phyloP scores from a whole-genome alignment of 2,797 vertebrate genomes.

The Neostethus bicornis region DNA sequence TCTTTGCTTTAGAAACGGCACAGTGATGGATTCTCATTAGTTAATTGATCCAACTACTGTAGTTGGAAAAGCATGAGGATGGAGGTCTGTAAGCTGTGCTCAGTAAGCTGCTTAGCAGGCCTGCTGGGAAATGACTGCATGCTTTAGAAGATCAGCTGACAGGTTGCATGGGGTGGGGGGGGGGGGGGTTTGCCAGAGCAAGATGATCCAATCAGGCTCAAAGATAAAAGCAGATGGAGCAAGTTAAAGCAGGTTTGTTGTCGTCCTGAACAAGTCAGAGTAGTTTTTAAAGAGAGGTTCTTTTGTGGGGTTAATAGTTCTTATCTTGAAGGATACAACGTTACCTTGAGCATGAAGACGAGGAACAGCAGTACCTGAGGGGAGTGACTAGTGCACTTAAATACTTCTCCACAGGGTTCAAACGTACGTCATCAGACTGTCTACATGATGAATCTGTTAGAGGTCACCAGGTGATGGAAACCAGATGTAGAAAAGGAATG shows the following conservation, averaged over 20 bases:
- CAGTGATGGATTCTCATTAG: conserved; percentile 62
- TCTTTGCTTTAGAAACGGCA: conserved; percentile 5
- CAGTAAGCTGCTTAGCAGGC: conserved; percentile 78
- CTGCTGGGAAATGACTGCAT: conserved; percentile 68
- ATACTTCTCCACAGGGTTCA: too few relatives aligned
- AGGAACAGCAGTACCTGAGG: too few relatives aligned
- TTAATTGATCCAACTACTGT: conserved; percentile 77
- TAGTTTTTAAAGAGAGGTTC: too few relatives aligned
- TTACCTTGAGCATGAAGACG: too few relatives aligned
- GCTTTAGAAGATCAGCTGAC: conserved; percentile 52
- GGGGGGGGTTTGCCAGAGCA: conserved; percentile 1
- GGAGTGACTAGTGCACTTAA: too few relatives aligned
- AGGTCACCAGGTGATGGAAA: too few relatives aligned
- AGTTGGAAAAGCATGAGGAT: conserved; percentile 63
- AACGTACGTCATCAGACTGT: too few relatives aligned
- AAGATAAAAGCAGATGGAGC: conserved; percentile 12
- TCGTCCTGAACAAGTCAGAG: background rate
- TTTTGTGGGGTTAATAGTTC: too few relatives aligned
- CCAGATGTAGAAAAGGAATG: too few relatives aligned
- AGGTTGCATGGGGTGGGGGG: conserved; percentile 34
- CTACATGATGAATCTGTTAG: too few relatives aligned
- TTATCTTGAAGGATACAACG: too few relatives aligned
- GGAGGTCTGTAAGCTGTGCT: conserved; percentile 71
- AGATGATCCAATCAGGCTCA: conserved; percentile 2
- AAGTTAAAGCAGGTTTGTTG: background rate